Evolutionary conservation across 1,140 invertebrate genomes (phyloP), one percentile per base, ranked within the genome.

Genomic region (Drosophila guanche): DNA sequence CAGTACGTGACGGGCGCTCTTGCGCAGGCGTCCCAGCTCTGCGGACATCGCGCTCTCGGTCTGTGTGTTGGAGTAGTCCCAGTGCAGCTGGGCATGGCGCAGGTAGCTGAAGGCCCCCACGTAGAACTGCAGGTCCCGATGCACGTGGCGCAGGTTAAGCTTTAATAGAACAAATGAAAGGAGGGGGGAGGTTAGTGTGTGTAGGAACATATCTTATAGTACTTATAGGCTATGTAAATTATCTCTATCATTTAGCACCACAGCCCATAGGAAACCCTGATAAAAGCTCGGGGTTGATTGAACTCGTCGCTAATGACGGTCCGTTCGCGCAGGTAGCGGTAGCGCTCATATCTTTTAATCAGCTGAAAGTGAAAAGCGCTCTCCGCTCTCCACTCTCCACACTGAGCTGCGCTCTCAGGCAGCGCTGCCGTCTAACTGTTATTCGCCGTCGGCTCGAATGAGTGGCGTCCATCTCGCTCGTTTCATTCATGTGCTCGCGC

Each of bases 91-190:
- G 2, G 70, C 62, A 46, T 81, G 73, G 1, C 68, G 67, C 40
- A 90, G 20, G 45, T 90, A 90, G 25, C 73, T 79, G 6, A 90
- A 90, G 22, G 73, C 59, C 23, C 76, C 88, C 37, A 88, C 83
- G 10, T 88, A 90, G 10, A 80, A 66, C n/a, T 90, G 88, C 27
- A 90, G 16, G 23, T 90, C 79, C 8, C 69, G 63, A 53, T 90
- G 85, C 10, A 68, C 65, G 22, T 69, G 76, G 4, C 88, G 88
- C 20, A 90, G 47, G 2, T 56, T 29, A 3, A 90, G 5, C 88
- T 90, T 73, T 1, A 65, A 41, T 2, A 12, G 1, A 62, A 12
- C 6, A 59, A 42, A 50, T 4, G 10, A 50, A 27, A 22, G 5
- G 22, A 50, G 7, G n/a, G n/a, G 7, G 23, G 4, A 7, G 14